Evolutionary conservation across 2,888 invertebrate genomes (phyloP).

Genomic region (Synergus umbraculus): DNA sequence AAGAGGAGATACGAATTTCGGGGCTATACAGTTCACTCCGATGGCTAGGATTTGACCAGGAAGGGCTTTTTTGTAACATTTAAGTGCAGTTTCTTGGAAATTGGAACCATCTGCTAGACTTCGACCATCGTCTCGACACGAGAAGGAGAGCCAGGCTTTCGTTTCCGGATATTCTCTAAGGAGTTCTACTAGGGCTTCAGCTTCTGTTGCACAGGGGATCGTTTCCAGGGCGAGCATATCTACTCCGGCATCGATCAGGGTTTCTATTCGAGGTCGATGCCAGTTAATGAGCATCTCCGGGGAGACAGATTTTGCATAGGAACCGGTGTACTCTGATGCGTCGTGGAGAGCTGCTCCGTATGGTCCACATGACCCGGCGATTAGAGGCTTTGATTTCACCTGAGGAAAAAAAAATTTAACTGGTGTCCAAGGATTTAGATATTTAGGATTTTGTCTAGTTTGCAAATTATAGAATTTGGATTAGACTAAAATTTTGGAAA

Average conservation of each 20-base stretch:
- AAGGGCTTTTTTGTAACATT: conserved; percentile 80
- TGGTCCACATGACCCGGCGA: conserved; percentile 94
- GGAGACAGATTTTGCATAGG: conserved; percentile 84
- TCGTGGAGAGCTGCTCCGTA: conserved; percentile 94
- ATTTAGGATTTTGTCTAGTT: too few species aligned
- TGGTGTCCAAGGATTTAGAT: too few species aligned
- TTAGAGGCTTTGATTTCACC: conserved; percentile 77
- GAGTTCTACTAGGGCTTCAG: conserved; percentile 87
- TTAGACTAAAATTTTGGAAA: too few species aligned
- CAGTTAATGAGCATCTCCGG: conserved; percentile 84
- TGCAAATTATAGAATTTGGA: too few species aligned
- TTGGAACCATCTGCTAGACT: conserved; percentile 88
- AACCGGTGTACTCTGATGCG: conserved; percentile 94
- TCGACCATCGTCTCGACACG: conserved; percentile 84
- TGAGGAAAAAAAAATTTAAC: background rate
- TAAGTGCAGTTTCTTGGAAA: conserved; percentile 85
- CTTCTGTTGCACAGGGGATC: conserved; percentile 90
- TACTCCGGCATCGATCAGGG: conserved; percentile 88
- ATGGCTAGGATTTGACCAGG: conserved; percentile 88
- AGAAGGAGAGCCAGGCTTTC: conserved; percentile 92
- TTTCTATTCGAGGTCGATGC: conserved; percentile 89
- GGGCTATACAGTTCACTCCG: conserved; percentile 91
- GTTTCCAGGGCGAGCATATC: conserved; percentile 94
- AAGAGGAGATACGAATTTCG: conserved; percentile 81
- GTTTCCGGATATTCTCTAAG: conserved; percentile 86